phyloP scores from a whole-genome alignment of 1,140 invertebrate species.

The Drosophila leontia region DNA sequence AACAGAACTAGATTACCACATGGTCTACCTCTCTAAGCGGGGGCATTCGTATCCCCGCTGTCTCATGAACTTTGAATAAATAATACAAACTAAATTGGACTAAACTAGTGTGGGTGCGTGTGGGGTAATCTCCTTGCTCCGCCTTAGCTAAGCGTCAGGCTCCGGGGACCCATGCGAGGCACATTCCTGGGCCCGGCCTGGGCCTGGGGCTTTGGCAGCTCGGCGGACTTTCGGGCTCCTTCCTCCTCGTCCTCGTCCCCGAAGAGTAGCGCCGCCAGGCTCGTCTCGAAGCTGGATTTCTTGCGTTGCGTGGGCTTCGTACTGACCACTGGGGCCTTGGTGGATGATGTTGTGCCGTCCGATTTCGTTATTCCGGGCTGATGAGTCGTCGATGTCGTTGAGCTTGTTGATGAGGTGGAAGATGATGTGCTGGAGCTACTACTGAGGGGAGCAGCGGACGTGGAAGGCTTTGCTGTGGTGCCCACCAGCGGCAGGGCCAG shows the following conservation, averaged over 20 bases:
- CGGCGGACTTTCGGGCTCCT: slow-evolving; percentile 60
- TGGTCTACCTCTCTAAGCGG: slow-evolving; percentile 34
- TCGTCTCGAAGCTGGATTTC: slow-evolving; percentile 78
- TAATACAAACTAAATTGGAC: slow-evolving; percentile 72
- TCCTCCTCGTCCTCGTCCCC: slow-evolving; percentile 74
- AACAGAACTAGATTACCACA: slow-evolving; percentile 67
- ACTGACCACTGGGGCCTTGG: slow-evolving; percentile 31
- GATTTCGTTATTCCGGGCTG: slow-evolving; percentile 40
- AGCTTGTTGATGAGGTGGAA: slow-evolving; percentile 32
- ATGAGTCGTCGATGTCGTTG: slow-evolving; percentile 39
- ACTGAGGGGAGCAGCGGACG: slow-evolving; percentile 8
- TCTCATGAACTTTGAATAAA: slow-evolving; percentile 61
- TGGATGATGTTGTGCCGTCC: slow-evolving; percentile 21
- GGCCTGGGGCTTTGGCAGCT: slow-evolving; percentile 30
- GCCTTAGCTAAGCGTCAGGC: slow-evolving; percentile 60
- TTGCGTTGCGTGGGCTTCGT: slow-evolving; percentile 55
- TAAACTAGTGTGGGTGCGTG: slow-evolving; percentile 42
- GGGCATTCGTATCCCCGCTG: slow-evolving; percentile 19
- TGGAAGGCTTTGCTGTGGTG: slow-evolving; percentile 27
- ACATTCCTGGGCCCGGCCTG: slow-evolving; percentile 64
- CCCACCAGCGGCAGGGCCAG: slow-evolving; percentile 49
- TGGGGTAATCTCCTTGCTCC: slow-evolving; percentile 1
- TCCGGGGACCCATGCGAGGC: slow-evolving; percentile 78
- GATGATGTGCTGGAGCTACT: slow-evolving; percentile 34
- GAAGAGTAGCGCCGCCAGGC: slow-evolving; percentile 76